These are phyloP conservation scores for Sinocyclocheilus rhinocerous DNA, from an alignment of 2,113 vertebrate species.

Conservation along the genomic window DNA sequence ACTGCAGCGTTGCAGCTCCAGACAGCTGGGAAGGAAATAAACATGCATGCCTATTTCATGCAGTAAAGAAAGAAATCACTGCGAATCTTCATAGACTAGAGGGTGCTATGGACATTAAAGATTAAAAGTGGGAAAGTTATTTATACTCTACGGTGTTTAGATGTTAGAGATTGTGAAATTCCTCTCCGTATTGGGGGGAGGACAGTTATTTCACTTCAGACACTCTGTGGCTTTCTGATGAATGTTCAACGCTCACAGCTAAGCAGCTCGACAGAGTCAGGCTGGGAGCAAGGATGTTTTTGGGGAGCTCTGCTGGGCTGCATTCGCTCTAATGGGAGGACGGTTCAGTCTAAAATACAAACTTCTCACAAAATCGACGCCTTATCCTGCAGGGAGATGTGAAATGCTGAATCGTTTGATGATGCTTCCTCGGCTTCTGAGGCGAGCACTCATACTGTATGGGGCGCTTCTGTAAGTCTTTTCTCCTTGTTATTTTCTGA, in stretches of 20 bases:
- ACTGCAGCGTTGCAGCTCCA: not conserved
- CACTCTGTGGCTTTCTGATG: slow-evolving; percentile 49
- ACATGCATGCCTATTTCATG: slow-evolving; percentile 21
- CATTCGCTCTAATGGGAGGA: slow-evolving; percentile 42
- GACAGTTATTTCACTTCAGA: slow-evolving; percentile 48
- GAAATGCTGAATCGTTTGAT: slow-evolving; percentile 43
- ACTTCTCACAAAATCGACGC: slow-evolving; percentile 42
- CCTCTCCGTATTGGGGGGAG: slow-evolving; percentile 28
- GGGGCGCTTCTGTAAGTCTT: slow-evolving; percentile 30
- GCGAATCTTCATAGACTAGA: slow-evolving; percentile 47
- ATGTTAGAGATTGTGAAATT: slow-evolving; percentile 46
- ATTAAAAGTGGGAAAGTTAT: slow-evolving; percentile 61
- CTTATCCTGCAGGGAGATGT: slow-evolving; percentile 31
- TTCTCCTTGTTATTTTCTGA: slow-evolving; percentile 30
- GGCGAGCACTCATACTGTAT: slow-evolving; percentile 29
- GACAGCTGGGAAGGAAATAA: slow-evolving; percentile 29
- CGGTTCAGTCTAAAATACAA: slow-evolving; percentile 52
- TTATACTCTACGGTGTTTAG: slow-evolving; percentile 61
- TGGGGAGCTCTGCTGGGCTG: not conserved
- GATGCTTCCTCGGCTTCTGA: slow-evolving; percentile 34
- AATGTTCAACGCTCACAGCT: slow-evolving; percentile 26
- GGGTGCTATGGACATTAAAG: slow-evolving; percentile 58
- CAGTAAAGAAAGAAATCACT: slow-evolving; percentile 53
- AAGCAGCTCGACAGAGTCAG: slow-evolving; percentile 8
- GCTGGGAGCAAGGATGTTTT: slow-evolving; percentile 12